phyloP scores from a whole-genome alignment of 2,797 vertebrate species.

The Rallus crepitans region DNA sequence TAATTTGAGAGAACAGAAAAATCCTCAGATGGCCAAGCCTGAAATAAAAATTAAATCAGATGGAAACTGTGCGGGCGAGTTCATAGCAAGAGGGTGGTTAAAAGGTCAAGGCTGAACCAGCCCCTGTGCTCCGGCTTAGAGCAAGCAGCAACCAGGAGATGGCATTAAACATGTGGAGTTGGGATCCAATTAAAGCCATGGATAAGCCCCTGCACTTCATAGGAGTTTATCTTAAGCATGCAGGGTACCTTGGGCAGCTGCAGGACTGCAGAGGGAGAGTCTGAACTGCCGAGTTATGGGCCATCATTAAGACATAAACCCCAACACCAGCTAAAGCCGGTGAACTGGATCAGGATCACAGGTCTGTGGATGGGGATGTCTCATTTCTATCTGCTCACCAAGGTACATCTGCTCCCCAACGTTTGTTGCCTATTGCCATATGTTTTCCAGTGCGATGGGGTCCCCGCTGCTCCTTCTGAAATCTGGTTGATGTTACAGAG shows the following conservation, averaged over 20 bases:
- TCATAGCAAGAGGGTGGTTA: neutral
- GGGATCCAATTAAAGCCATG: neutral
- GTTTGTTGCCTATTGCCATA: fast-evolving
- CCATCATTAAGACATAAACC: neutral
- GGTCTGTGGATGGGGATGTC: neutral
- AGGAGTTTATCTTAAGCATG: neutral
- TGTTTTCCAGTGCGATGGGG: neutral
- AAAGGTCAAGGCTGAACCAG: neutral
- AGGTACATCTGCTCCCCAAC: neutral
- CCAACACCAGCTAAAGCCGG: neutral
- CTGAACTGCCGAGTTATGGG: neutral
- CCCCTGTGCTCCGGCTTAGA: neutral
- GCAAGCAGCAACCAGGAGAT: neutral
- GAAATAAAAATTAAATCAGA: neutral
- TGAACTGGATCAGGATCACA: neutral
- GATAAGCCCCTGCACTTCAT: neutral
- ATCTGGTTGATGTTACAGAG: neutral
- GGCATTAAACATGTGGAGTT: neutral
- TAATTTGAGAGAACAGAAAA: neutral
- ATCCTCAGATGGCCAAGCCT: neutral
- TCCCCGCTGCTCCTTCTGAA: neutral
- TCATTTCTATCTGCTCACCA: neutral
- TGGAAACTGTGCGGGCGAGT: neutral
- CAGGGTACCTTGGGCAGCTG: neutral
- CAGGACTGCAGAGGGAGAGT: neutral